These are phyloP conservation scores for Marronus borbonicus DNA, from an alignment of 2,888 invertebrate species.

Conservation along the genomic window DNA sequence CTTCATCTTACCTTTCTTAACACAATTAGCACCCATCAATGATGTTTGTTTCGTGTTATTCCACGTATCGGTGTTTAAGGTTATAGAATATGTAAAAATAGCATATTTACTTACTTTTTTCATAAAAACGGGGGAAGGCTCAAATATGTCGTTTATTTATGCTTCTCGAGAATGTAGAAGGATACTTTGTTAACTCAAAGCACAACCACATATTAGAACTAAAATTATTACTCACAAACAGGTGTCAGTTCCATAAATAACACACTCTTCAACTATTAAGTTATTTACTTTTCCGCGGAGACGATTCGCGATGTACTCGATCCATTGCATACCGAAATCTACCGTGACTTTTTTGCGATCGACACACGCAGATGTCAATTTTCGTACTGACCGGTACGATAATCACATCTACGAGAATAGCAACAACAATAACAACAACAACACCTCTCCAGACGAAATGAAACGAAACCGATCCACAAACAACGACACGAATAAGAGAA, in stretches of 20 bases:
- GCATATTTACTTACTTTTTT: too few relatives aligned
- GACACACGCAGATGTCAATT: neutral
- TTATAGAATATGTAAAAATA: too few relatives aligned
- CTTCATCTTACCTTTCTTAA: too few relatives aligned
- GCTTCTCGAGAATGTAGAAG: neutral
- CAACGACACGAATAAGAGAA: conserved; percentile 35
- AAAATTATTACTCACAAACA: conserved; percentile 28
- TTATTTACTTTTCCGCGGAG: conserved; percentile 21
- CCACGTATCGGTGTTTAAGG: too few relatives aligned
- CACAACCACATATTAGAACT: neutral
- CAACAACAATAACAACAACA: conserved; percentile 29
- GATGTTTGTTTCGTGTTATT: too few relatives aligned
- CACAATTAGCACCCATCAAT: too few relatives aligned
- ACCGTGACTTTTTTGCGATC: conserved; percentile 14
- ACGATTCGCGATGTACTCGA: neutral
- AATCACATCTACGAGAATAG: neutral
- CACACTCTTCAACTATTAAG: conserved; percentile 2
- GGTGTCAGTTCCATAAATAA: conserved; percentile 16
- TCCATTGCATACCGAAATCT: neutral
- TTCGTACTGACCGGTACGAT: conserved; percentile 13
- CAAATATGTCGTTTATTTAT: too few relatives aligned
- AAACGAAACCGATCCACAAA: conserved; percentile 37
- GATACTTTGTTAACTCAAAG: neutral
- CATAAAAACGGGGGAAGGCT: too few relatives aligned
- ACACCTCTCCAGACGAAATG: conserved; percentile 32